Evolutionary conservation across 2,113 vertebrate species (phyloP), one percentile per base, ranked within the genome.

Genomic region (Aviceda subcristata): DNA sequence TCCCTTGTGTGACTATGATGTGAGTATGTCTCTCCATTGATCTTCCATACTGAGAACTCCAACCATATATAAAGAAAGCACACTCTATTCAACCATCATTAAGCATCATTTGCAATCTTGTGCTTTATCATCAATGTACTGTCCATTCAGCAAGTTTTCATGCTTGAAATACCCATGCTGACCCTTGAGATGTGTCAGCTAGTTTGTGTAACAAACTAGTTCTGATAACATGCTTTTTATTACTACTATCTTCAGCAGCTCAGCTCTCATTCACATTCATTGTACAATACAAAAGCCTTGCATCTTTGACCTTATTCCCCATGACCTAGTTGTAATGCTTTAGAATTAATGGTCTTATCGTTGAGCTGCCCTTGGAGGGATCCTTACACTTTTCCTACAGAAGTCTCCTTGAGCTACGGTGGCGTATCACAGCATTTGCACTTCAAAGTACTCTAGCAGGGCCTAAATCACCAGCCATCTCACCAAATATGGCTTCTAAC

Each of bases 181-280:
- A 94, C 81, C 88, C 86, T 41, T 53, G 48, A 94, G 87, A 93
- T 73, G 81, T 88, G 90, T 90, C 90, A 92, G 81, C 81, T 76
- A 88, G 94, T 94, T 95, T 83, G 78, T 93, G 74, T 62, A 93
- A 93, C 93, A 96, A 94, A 96, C 94, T 62, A 86, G 81, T 90
- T 90, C 77, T 86, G 96, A 93, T 90, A 90, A 83, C 5, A 3
- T 66, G 57, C 46, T 64, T 95, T 93, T 96, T 92, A 92, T 88
- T 74, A 18, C 81, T 55, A 53, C 71, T 82, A 2, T 64, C 74
- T 86, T 84, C 81, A 76, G 71, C 0, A 0, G 20, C 85, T 88
- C 84, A 62, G 78, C 57, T 92, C 78, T 93, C 85, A 95, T 95
- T 96, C 92, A 41, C 87, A 95, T 95, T 88, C 92, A 73, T 29